Percentiles rank a stretch among this genome's conserved stretches.
Conservation (phyloP, 2,888 invertebrate genomes). For the Dorcus parallelipipedus region DNA sequence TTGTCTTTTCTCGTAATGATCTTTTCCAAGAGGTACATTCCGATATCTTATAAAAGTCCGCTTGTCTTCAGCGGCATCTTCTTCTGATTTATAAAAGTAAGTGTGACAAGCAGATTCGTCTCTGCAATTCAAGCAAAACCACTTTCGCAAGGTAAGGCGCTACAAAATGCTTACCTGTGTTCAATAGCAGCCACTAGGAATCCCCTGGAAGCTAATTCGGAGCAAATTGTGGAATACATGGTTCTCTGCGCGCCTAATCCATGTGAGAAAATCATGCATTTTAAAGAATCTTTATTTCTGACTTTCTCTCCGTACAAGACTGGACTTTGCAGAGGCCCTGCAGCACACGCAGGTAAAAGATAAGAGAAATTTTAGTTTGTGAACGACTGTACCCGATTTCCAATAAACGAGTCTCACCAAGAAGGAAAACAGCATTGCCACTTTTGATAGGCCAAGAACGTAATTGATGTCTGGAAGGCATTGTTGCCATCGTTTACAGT, state of each 20-base stretch:
- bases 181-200: conserved; percentile 64
- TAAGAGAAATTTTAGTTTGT: neutral
- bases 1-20: conserved; percentile 44
- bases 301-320: conserved; percentile 52
- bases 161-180: conserved; percentile 51
- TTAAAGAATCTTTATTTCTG: conserved; percentile 44
- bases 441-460: conserved; percentile 51
- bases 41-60: conserved; percentile 40
- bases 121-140: conserved; percentile 28
- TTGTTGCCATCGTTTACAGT: conserved; percentile 51
- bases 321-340: conserved; percentile 53
- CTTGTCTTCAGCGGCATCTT: conserved; percentile 40
- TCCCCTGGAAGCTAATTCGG: conserved; percentile 63
- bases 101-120: conserved; percentile 50
- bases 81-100: conserved; percentile 46
- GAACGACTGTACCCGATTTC: conserved; percentile 33
- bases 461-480: conserved; percentile 58
- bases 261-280: conserved; percentile 63
- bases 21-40: conserved; percentile 40
- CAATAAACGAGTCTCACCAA: conserved; percentile 33
- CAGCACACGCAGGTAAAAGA: conserved; percentile 5
- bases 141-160: neutral
- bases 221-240: conserved; percentile 58
- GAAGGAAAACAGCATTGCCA: conserved; percentile 44
- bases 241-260: conserved; percentile 62